These are phyloP conservation scores for Eufriesea mexicana DNA, from an alignment of 1,140 invertebrate genomes.

Conservation along the genomic window DNA sequence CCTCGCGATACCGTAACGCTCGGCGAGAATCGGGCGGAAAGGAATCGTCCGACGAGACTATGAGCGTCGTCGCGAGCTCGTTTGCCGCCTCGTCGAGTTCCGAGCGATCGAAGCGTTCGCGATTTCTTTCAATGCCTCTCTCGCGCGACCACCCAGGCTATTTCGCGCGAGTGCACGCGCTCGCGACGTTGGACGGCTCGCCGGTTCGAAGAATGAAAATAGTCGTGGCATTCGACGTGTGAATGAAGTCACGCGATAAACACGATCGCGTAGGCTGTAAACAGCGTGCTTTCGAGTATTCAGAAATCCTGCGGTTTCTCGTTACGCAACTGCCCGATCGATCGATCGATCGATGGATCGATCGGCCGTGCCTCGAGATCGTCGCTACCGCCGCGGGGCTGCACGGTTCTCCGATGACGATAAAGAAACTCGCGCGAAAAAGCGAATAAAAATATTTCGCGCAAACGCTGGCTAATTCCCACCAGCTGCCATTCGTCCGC, in stretches of 20 bases:
- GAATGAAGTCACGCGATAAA: conserved; percentile 54
- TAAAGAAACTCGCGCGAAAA: neutral
- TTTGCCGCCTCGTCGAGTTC: too few relatives aligned
- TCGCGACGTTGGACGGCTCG: conserved; percentile 6
- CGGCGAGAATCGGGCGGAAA: too few relatives aligned
- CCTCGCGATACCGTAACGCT: neutral
- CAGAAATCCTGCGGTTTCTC: conserved; percentile 50
- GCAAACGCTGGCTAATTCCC: neutral
- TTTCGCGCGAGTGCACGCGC: conserved; percentile 13
- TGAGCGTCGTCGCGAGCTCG: neutral
- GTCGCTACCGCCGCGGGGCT: neutral
- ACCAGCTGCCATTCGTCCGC: too few relatives aligned
- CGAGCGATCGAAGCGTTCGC: neutral
- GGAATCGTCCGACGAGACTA: too few relatives aligned
- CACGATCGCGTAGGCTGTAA: conserved; percentile 46
- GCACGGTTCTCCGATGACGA: neutral
- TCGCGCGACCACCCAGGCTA: conserved; percentile 37
- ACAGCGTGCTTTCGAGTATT: conserved; percentile 49
- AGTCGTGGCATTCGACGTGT: conserved; percentile 38
- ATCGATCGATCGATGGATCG: neutral
- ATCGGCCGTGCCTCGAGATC: neutral
- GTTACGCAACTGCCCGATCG: conserved; percentile 26
- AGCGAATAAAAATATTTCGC: neutral
- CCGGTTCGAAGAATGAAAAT: conserved; percentile 54
- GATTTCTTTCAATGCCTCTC: conserved; percentile 9